phyloP scores from a whole-genome alignment of 35 echinoderm and acorn worm species.

The Acanthaster planci region DNA sequence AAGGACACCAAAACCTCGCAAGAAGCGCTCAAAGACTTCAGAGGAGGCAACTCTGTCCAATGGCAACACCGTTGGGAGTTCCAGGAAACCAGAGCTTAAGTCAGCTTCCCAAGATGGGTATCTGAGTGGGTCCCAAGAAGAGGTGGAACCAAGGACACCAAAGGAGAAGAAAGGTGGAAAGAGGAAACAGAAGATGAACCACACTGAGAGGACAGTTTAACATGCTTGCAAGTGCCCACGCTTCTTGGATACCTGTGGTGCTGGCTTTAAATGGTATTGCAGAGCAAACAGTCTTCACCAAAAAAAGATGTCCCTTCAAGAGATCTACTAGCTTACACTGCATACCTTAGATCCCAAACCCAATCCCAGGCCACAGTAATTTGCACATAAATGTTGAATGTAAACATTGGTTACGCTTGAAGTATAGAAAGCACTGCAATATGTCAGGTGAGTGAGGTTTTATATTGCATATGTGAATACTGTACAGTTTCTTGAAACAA shows the following conservation, averaged over 20 bases:
- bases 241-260: not conserved
- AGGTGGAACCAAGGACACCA: not conserved
- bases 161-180: conserved; percentile 53
- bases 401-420: too few relatives aligned
- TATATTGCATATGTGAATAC: too few relatives aligned
- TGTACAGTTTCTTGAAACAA: too few relatives aligned
- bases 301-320: too few relatives aligned
- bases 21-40: conserved; percentile 8
- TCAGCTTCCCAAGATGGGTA: not conserved
- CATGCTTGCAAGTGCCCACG: not conserved
- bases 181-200: conserved; percentile 51
- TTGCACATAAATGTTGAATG: too few relatives aligned
- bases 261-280: too few relatives aligned
- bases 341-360: too few relatives aligned
- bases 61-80: not conserved
- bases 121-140: not conserved
- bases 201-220: conserved; percentile 34
- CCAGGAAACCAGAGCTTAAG: not conserved
- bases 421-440: too few relatives aligned
- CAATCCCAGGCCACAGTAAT: too few relatives aligned
- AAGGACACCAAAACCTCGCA: not conserved
- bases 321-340: too few relatives aligned
- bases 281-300: too few relatives aligned
- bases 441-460: too few relatives aligned
- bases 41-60: not conserved